Evolutionary conservation across 2,113 vertebrate species (phyloP), one percentile per base, ranked within the genome.

Genomic region (Lamprologus ornatipinnis): DNA sequence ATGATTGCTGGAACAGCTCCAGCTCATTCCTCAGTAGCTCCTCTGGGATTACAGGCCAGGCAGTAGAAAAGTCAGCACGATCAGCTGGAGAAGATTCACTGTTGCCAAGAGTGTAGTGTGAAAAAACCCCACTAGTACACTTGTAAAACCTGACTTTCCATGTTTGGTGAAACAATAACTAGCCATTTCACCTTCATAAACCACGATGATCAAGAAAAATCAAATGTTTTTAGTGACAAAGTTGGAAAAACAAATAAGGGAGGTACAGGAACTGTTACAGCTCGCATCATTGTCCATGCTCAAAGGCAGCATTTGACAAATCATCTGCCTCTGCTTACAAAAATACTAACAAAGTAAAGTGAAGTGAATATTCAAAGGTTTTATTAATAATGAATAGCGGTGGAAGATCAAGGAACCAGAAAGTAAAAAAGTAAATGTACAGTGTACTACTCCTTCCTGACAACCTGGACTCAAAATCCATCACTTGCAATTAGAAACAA

Each of bases 401-500:
- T 75, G 78, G 7, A n/a, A 6, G n/a, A 55, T 31, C 42, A 63
- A 55, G 33, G 83, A 84, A 83, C 6, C 10, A 19, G 42, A 91
- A 26, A 58, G 9, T 15, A 23, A 40, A 84, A 45, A n/a, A 87
- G 73, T 31, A 51, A 78, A 47, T 19, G 23, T 75, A 75, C 21
- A 75, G 47, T 57, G 19, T 89, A 85, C 79, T 49, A 45, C 84
- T 82, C 53, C 80, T 87, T 55, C 86, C 45, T 58, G 21, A 60
- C 51, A 13, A 87, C 75, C 80, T 85, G 65, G 35, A 81, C 87
- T 85, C 53, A 1, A 85, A 83, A 83, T 75, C 83, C 82, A 91
- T 60, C 49, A 5, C 42, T 78, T 1, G 58, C 96, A 98, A 97
- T 97, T 97, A 98, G 96, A 96, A 96, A 92, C 93, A 94, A 91